These are phyloP conservation scores for Bostrychus sinensis DNA, from an alignment of 2,113 vertebrate species.

Conservation along the genomic window DNA sequence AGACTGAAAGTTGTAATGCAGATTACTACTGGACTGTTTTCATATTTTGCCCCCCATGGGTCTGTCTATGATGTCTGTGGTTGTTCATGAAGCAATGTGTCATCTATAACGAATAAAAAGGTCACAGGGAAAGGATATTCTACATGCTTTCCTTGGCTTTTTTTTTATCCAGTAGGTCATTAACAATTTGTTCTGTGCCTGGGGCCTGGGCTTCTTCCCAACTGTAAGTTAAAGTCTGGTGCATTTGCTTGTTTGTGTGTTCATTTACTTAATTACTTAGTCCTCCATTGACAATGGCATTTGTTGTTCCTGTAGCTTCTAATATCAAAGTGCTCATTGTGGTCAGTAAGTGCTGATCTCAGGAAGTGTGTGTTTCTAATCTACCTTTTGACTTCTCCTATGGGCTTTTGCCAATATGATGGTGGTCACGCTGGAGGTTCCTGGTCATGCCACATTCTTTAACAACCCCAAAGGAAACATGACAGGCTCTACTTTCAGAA, in stretches of 20 bases:
- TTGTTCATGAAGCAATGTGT: slow-evolving; percentile 7
- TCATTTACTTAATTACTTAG: neutral
- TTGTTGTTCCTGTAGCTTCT: neutral
- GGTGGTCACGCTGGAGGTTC: neutral
- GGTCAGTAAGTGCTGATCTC: slow-evolving; percentile 31
- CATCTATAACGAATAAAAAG: slow-evolving; percentile 12
- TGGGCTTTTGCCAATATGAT: neutral
- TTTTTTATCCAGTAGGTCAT: slow-evolving; percentile 55
- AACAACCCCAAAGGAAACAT: slow-evolving; percentile 13
- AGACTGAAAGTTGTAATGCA: too few species aligned
- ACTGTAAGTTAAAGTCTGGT: slow-evolving; percentile 16
- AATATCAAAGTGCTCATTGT: slow-evolving; percentile 38
- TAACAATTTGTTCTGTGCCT: slow-evolving; percentile 68
- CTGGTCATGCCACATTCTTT: slow-evolving; percentile 6
- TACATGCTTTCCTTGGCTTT: slow-evolving; percentile 38
- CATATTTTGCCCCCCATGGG: slow-evolving; percentile 21
- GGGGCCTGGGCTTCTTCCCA: slow-evolving; percentile 42
- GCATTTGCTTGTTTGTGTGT: neutral
- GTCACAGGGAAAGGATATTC: neutral
- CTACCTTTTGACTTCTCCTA: slow-evolving; percentile 15
- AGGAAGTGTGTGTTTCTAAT: slow-evolving; percentile 45
- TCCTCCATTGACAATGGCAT: neutral
- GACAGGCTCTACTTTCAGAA: neutral
- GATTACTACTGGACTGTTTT: too few species aligned
- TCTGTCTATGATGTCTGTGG: slow-evolving; percentile 2